Base-by-base conservation (phyloP, 1,140 invertebrate species). In the Melipona quadrifasciata region DNA sequence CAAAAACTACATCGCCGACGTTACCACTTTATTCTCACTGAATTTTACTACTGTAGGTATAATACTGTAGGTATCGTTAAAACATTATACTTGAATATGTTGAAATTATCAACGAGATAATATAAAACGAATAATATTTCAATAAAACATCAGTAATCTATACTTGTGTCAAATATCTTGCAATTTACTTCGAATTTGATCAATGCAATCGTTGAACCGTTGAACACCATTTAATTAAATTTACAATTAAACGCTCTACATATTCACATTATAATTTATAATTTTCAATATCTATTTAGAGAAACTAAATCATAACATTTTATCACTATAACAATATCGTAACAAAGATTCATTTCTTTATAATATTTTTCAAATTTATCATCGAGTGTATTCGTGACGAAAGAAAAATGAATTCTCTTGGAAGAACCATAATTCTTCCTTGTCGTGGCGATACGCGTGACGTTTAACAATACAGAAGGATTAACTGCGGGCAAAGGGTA, bases 1-100 rank as follows among this genome's bases (percentile, higher is more conserved):
- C 71, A 79, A 87, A 88, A 80, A 64, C 73, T 61, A 57, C 27
- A n/a, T 17, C 4, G n/a, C 8, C 77, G 58, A 55, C 64, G 55
- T 47, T 61, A 6, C 57, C 74, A 47, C 75, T 72, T 76, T 31
- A 16, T n/a, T 17, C 19, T n/a, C 67, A 8, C 53, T 39, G 6
- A 1, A n/a, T 8, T 70, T 8, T 14, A 21, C 12, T 17, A 31
- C 34, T 21, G 4, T 51, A 14, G 14, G 1, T 24, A 39, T 11
- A n/a, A n/a, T 17, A 31, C 34, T 21, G 4, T 51, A 14, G 14
- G 1, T 24, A 39, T 11, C 27, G 4, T 3, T 1, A 2, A n/a
- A 17, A 47, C 6, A 47, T 47, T 47, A 47, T 71, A 47, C 21
- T 71, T n/a, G 19, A 47, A 71, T 71, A 53, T 6, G 6, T 53